Evolutionary conservation across 2,113 vertebrate species (phyloP).

Genomic region (Otocyon megalotis): DNA sequence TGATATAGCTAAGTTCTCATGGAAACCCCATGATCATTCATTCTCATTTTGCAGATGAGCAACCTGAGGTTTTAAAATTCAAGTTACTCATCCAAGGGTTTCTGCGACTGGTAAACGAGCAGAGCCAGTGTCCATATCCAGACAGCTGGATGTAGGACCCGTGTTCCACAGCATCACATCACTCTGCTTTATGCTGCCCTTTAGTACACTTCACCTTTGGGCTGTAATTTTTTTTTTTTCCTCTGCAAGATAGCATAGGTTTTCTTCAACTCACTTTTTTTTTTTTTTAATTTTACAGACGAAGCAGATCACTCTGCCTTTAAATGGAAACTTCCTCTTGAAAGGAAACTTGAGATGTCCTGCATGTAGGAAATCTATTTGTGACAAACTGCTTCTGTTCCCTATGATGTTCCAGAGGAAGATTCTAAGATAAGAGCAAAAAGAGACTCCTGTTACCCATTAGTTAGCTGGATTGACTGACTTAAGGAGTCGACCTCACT

Average conservation of each 20-base stretch:
- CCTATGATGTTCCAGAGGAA: slow-evolving; percentile 1
- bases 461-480: not conserved
- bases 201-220: not conserved
- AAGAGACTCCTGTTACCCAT: not conserved
- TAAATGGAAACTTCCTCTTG: slow-evolving; percentile 46
- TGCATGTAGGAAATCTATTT: not conserved
- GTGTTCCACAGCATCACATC: not conserved
- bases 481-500: not conserved
- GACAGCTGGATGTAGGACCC: not conserved
- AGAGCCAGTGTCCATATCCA: not conserved
- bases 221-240: not conserved
- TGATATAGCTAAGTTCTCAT: not conserved
- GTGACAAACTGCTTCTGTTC: not conserved
- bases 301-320: not conserved
- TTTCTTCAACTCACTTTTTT: not conserved
- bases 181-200: not conserved
- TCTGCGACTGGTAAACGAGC: not conserved
- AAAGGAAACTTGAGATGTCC: not conserved
- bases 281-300: not conserved
- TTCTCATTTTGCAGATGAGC: not conserved
- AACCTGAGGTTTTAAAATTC: not conserved
- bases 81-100: not conserved
- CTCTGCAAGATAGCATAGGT: not conserved
- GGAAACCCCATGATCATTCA: not conserved
- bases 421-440: not conserved